phyloP scores from a whole-genome alignment of 2,797 vertebrate genomes.

The Peromyscus melanophrys region DNA sequence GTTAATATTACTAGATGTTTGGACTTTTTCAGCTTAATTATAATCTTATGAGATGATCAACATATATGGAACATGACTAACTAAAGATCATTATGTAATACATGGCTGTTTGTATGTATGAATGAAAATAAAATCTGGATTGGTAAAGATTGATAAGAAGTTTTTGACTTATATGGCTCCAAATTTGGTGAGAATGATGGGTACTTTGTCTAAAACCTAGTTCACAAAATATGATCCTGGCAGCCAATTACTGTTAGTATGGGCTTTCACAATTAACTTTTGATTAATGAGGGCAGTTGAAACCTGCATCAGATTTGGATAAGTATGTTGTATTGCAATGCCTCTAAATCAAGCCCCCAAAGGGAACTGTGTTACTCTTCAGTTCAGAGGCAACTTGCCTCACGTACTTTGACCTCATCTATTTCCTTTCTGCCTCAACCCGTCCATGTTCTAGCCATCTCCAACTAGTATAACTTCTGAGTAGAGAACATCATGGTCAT shows the following conservation, averaged over 20 bases:
- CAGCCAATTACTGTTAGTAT: not conserved
- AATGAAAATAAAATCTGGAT: not conserved
- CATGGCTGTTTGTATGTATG: not conserved
- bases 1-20: not conserved
- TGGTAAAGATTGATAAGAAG: not conserved
- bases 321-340: not conserved
- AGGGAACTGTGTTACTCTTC: not conserved
- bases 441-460: not conserved
- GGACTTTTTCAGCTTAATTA: not conserved
- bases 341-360: not conserved
- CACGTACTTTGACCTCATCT: not conserved
- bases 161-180: not conserved
- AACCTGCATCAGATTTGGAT: not conserved
- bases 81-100: too few relatives aligned
- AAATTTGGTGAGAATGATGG: conserved; percentile 2
- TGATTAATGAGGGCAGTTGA: not conserved
- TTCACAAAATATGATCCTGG: not conserved
- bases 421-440: not conserved
- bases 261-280: conserved; percentile 12
- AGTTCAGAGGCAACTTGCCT: not conserved
- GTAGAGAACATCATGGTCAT: not conserved
- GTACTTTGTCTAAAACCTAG: not conserved
- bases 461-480: not conserved
- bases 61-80: too few relatives aligned
- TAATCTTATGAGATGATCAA: too few relatives aligned